Conservation (phyloP, 2,113 vertebrate genomes). For the Helogale parvula region DNA sequence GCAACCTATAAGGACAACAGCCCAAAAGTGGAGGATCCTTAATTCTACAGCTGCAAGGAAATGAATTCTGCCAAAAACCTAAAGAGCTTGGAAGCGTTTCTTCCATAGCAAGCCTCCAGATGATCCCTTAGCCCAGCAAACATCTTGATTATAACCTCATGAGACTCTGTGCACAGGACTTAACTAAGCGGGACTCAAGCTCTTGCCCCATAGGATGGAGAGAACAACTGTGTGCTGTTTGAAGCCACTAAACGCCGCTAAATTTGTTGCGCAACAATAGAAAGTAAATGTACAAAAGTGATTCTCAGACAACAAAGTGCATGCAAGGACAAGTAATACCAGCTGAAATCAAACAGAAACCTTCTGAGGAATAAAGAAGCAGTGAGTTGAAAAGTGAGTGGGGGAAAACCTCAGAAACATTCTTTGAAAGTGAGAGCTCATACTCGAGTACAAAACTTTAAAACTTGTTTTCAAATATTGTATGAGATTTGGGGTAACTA, state of each 20-base stretch:
- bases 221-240: neutral
- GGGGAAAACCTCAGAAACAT: neutral
- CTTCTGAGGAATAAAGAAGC: neutral
- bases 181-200: neutral
- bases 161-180: neutral
- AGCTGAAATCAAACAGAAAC: neutral
- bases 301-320: neutral
- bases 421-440: neutral
- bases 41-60: neutral
- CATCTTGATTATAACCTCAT: neutral
- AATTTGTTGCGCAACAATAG: neutral
- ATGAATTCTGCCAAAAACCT: neutral
- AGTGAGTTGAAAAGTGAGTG: neutral
- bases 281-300: neutral
- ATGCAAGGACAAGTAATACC: neutral
- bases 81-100: neutral
- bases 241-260: neutral
- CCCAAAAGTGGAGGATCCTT: no score
- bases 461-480: neutral
- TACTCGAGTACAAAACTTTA: neutral
- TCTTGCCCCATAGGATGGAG: neutral
- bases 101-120: neutral
- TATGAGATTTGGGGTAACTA: neutral
- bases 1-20: neutral
- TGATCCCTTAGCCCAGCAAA: neutral